Conservation (phyloP, 2,113 vertebrate genomes). For the Larimichthys crocea region DNA sequence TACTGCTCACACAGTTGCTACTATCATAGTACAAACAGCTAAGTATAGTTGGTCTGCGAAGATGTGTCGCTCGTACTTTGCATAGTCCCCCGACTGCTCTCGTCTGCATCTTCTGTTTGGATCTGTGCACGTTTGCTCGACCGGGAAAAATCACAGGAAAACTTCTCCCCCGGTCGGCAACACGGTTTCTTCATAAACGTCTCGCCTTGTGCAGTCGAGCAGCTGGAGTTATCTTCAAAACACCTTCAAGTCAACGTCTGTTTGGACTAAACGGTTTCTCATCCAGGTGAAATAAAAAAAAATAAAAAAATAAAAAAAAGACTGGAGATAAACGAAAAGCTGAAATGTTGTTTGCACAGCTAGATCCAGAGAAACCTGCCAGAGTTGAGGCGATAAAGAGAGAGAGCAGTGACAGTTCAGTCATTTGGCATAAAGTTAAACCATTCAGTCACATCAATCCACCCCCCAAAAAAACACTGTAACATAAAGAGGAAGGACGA, state of each 20-base stretch:
- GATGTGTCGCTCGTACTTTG: constrained; percentile 64
- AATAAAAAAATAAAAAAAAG: neutral
- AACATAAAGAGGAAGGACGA: constrained; percentile 26
- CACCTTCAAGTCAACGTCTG: constrained; percentile 29
- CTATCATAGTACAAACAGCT: constrained; percentile 64
- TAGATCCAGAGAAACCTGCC: neutral
- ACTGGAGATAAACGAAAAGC: neutral
- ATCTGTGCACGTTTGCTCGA: constrained; percentile 33
- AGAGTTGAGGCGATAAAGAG: too few relatives aligned
- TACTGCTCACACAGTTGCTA: constrained; percentile 73
- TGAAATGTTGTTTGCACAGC: constrained; percentile 46
- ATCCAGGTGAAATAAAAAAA: neutral
- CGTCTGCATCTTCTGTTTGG: constrained; percentile 29
- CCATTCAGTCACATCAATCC: constrained; percentile 63
- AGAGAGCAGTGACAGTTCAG: constrained; percentile 58
- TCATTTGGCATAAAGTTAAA: constrained; percentile 73
- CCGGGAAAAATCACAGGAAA: constrained; percentile 16
- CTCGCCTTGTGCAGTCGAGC: constrained; percentile 28
- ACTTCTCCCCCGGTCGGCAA: constrained; percentile 31
- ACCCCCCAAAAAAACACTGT: constrained; percentile 26
- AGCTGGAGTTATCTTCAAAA: constrained; percentile 36
- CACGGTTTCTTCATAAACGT: constrained; percentile 59
- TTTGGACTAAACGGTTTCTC: neutral
- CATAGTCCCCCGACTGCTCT: constrained; percentile 65
- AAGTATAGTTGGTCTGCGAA: constrained; percentile 44